Percentiles rank a stretch among this genome's conserved stretches.
phyloP scores from a whole-genome alignment of 2,113 vertebrate genomes.

The Aspiorhynchus laticeps region DNA sequence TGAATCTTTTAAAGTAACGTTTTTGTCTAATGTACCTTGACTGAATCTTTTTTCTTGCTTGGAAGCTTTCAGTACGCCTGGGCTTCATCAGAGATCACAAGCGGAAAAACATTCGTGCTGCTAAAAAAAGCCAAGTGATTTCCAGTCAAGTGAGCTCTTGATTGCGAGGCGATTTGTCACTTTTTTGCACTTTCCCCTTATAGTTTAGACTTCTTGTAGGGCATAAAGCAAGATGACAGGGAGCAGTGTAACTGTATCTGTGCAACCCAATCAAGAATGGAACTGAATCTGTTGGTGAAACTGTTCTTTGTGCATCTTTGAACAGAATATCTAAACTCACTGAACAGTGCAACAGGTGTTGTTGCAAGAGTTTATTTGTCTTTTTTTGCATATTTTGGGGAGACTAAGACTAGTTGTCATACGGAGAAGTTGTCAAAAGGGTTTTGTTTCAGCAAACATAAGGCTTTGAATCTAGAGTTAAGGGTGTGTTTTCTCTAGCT shows the following conservation, averaged over 20 bases:
- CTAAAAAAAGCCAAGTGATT: conserved; percentile 24
- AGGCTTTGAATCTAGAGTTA: background rate
- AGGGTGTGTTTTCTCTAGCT: background rate
- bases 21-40: background rate
- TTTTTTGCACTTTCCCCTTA: conserved; percentile 2
- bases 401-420: background rate
- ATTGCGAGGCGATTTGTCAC: conserved; percentile 11
- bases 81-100: conserved; percentile 19
- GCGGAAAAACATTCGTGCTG: background rate
- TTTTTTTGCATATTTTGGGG: background rate
- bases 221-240: background rate
- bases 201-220: background rate
- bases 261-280: background rate
- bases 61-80: background rate
- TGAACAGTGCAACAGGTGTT: background rate
- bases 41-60: background rate
- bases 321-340: background rate
- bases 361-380: too few species aligned
- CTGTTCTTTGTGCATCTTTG: background rate
- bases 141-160: conserved; percentile 34
- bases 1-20: background rate
- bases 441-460: background rate
- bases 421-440: background rate
- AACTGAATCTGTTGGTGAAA: background rate
- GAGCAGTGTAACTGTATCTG: background rate